Evolutionary conservation across 1,140 invertebrate genomes (phyloP), one percentile per base, ranked within the genome.

Genomic region (Drosophila pruinosa): DNA sequence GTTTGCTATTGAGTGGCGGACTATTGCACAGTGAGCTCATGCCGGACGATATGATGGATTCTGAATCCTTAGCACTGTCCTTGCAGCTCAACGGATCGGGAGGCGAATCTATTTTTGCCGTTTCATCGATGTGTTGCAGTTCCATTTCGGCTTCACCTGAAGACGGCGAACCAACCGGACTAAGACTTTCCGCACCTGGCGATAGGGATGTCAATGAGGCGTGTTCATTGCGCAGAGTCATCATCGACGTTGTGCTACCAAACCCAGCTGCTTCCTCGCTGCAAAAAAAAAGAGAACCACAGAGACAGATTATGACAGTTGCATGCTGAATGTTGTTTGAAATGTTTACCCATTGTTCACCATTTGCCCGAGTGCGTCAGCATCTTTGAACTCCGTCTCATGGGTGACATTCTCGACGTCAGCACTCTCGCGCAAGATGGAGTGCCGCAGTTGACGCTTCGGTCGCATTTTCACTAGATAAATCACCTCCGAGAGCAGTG

Each of bases 401-500:
- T 56, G 22, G 2, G 78, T 80, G 22, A 91, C 53, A 67, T 83
- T 78, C 50, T 91, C 90, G 3, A 89, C 79, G 41, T 91, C 89
- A 26, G 90, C 78, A 28, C 90, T 91, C 45, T 91, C 91, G 10
- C 90, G 75, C 5, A 91, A 38, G n/a, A 91, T 90, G n/a, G 82
- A 90, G 47, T 91, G 91, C 0, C 89, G 78, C 21, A 90, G 61
- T n/a, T 89, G 73, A 48, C 76, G 82, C 38, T 91, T 91, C 26
- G 92, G 92, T 47, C 92, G 78, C 74, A 93, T 89, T 78, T 93
- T 91, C 4, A 94, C 93, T 50, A 95, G 78, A n/a, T 94, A 95
- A 48, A 95, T 93, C 4, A 95, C 94, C 92, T 95, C 95, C 5
- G 94, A 95, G 21, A 95, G 92, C 31, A 95, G 82, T 7, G 95